A percentile compares a stretch with the other conserved stretches of the same genome.
These are phyloP conservation scores for Steromphala cineraria DNA, from an alignment of 2,888 invertebrate genomes.

Conservation along the genomic window DNA sequence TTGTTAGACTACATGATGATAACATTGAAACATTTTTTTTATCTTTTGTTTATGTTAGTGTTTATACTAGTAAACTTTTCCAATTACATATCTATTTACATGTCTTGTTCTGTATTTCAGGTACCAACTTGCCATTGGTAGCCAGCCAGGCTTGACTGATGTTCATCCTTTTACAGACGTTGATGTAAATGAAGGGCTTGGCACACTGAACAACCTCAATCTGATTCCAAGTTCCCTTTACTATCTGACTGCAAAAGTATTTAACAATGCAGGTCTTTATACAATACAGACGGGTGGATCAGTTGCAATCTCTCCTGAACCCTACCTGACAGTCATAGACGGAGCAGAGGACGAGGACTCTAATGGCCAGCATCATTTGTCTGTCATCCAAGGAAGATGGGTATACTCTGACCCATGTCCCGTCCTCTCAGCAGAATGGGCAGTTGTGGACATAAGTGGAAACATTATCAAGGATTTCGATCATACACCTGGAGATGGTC, in stretches of 20 bases:
- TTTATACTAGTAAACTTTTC: too few relatives aligned
- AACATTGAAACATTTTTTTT: too few relatives aligned
- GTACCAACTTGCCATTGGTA: conserved; percentile 38
- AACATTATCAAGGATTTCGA: conserved; percentile 37
- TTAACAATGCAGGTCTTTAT: conserved; percentile 53
- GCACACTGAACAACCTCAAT: conserved; percentile 31
- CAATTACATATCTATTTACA: not conserved
- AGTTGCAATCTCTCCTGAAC: conserved; percentile 49
- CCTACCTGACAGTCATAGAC: conserved; percentile 40
- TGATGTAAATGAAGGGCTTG: conserved; percentile 24
- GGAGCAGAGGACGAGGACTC: conserved; percentile 38
- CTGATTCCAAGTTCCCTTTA: conserved; percentile 34
- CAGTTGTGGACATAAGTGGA: conserved; percentile 45
- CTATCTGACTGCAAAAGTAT: conserved; percentile 45
- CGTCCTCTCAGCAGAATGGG: conserved; percentile 46
- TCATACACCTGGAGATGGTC: conserved; percentile 28
- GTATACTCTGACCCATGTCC: conserved; percentile 53
- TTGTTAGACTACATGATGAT: too few relatives aligned
- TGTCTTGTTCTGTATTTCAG: conserved; percentile 30
- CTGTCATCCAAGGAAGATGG: conserved; percentile 50
- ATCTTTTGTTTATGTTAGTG: too few relatives aligned
- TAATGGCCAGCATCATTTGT: conserved; percentile 47
- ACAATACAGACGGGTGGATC: conserved; percentile 39
- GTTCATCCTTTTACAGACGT: conserved; percentile 25
- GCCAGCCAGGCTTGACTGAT: conserved; percentile 18